Evolutionary conservation across 35 echinoderm and acorn worm genomes (phyloP).

Genomic region (Antedon bifida): DNA sequence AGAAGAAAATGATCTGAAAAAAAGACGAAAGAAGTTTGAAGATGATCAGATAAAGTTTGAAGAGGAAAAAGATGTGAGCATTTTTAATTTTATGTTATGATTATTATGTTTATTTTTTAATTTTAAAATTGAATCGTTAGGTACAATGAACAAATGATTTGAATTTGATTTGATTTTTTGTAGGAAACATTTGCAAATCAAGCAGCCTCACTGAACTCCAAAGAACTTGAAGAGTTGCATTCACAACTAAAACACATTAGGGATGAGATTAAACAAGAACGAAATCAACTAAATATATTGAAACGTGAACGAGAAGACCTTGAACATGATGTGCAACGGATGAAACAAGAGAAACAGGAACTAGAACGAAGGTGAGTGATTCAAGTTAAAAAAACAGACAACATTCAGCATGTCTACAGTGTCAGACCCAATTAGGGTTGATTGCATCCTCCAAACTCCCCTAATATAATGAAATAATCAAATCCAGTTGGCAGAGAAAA

Average conservation of each 20-base stretch:
- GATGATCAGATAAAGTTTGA: constrained; percentile 7
- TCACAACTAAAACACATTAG: constrained; percentile 1
- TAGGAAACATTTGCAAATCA: background rate
- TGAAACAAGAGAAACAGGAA: constrained; percentile 22
- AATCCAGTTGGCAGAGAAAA: too few relatives aligned
- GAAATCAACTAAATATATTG: constrained; percentile 16
- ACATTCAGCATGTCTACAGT: too few relatives aligned
- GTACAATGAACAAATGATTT: too few relatives aligned
- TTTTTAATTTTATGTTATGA: too few relatives aligned
- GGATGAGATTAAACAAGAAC: constrained; percentile 30
- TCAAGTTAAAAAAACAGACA: too few relatives aligned
- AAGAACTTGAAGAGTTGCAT: background rate
- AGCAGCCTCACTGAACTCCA: background rate
- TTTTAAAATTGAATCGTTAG: too few relatives aligned
- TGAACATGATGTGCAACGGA: background rate
- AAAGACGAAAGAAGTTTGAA: constrained; percentile 37
- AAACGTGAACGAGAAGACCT: constrained; percentile 28
- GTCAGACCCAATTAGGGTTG: too few relatives aligned
- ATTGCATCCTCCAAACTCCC: too few relatives aligned
- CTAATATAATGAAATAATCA: too few relatives aligned
- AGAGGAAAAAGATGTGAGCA: background rate
- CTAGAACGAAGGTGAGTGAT: background rate
- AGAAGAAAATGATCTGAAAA: constrained; percentile 48
- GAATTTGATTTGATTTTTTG: too few relatives aligned
- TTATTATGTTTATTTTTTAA: too few relatives aligned